Base-by-base conservation (phyloP, 2,797 vertebrate species). In the Lepidocolaptes lacrymiger region DNA sequence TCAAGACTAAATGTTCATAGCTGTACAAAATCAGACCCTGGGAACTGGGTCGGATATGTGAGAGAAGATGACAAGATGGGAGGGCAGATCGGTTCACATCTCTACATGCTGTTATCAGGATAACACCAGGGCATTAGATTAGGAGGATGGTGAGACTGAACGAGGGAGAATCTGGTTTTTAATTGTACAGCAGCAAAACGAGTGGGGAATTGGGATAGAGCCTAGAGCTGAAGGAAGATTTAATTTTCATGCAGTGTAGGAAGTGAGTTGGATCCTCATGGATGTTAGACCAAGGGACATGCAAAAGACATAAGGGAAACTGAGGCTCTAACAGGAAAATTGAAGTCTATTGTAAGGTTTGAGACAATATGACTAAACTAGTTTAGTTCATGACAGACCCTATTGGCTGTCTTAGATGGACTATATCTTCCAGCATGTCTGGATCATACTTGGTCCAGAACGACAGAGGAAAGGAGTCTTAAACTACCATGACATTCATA, bases 1-100 rank as follows among this genome's bases (percentile, higher is more conserved):
- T 90, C 83, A 85, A 87, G 93, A 93, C 86, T 74, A 93, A 95
- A 85, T 85, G 85, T 63, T 94, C 90, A 68, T 68, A 82, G 83
- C 68, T 85, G 83, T 71, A 85, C 83, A 63, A 79, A 95, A 93
- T 88, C 83, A 91, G 82, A 63, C 67, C 77, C 80, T 95, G 88
- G 80, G 67, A 95, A 94, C 77, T 91, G 85, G 61, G 77, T 91
- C 4, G 16, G 59, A n/a, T 92, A 62, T 52, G 28, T 86, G 76
- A 93, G 68, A 91, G 82, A 85, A 80, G 88, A 91, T 87, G 91
- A 86, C 74, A 90, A 95, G 89, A 90, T 73, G 82, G 52, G 51
- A 95, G 58, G 58, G 36, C 77, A 88, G 43, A 95, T 79, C 64
- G 48, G 56, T 87, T 96, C 83, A 68, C 41, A 41, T 96, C 48